Base-by-base conservation (phyloP, 2,888 invertebrate genomes). In the Drosophila ustulata region DNA sequence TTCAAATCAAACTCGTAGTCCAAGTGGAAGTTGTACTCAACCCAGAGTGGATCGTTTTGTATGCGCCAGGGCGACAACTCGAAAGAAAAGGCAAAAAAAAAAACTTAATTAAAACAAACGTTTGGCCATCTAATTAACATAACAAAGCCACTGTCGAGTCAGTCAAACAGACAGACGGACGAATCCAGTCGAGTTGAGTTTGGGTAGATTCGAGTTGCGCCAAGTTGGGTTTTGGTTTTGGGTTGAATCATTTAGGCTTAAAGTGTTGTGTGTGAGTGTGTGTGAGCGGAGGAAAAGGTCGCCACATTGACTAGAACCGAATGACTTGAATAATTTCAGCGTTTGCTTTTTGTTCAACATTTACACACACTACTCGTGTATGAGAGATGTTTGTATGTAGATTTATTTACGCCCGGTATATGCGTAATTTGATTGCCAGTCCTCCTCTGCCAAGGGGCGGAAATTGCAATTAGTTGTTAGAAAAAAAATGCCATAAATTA, bases 31-130 rank as follows among this genome's bases (percentile, higher is more conserved):
- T 61, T 23, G 50, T 74, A 59, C 58, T 51, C 32, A 58, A 41
- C 46, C 7, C 34, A 32, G 75, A 82, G 78, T 82, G 66, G 58
- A 64, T 56, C 55, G 58, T 69, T 85, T 85, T 66, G 77, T 76
- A 85, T 85, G 81, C 77, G 68, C 46, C 66, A 68, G 55, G 58
- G 61, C 71, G 66, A 82, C 73, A 84, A 63, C 84, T 71, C 75
- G 47, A 64, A 52, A 52, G 37, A 39, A 26, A 28, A 32, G 13
- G 11, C n/a, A 47, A 52, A 37, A 47, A 52, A 37, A 47, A 43
- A 82, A 72, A 71, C 71, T 73, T 89, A 85, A 89, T 89, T 86
- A 89, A 88, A 89, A 85, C 85, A 89, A 88, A 89, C 86, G 86
- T 75, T 84, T 74, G 68, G 80, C 68, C 75, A 63, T 47, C 69